A percentile compares a stretch with the other conserved stretches of the same genome.
phyloP scores from a whole-genome alignment of 1,140 invertebrate species.

The Atta cephalotes region DNA sequence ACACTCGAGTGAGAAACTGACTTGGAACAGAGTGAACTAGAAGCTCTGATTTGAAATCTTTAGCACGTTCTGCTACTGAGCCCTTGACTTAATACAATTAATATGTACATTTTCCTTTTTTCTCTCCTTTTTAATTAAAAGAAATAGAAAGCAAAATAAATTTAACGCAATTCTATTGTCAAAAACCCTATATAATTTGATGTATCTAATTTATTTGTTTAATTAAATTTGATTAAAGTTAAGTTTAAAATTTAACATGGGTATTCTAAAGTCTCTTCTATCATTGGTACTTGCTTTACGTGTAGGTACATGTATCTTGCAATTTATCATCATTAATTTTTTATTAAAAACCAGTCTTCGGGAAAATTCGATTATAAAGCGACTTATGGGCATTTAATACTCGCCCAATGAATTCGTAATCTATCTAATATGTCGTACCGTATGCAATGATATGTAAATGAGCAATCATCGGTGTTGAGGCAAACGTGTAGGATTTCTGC shows the following conservation, averaged over 20 bases:
- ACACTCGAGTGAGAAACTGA: conserved; percentile 29
- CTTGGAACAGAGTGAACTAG: neutral
- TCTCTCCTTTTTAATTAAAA: neutral
- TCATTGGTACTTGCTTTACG: neutral
- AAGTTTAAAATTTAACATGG: neutral
- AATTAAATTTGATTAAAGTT: neutral
- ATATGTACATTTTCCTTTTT: neutral
- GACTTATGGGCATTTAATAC: conserved; percentile 44
- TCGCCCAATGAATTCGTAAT: conserved; percentile 42
- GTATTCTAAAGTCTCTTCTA: neutral
- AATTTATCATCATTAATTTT: conserved; percentile 23
- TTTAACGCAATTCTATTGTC: neutral
- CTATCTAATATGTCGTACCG: conserved; percentile 47
- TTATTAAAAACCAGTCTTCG: neutral
- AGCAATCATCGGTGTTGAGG: conserved; percentile 53
- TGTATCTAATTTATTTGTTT: conserved; percentile 1
- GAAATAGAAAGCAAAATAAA: neutral
- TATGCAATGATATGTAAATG: conserved; percentile 61
- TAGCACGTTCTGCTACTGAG: conserved; percentile 16
- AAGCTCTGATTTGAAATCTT: neutral
- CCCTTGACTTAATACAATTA: neutral
- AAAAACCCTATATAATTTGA: neutral
- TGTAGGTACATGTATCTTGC: neutral
- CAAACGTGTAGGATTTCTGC: conserved; percentile 56
- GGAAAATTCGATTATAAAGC: conserved; percentile 31